Base-by-base conservation (phyloP, 1,140 invertebrate species). In the Bombus waltoni region DNA sequence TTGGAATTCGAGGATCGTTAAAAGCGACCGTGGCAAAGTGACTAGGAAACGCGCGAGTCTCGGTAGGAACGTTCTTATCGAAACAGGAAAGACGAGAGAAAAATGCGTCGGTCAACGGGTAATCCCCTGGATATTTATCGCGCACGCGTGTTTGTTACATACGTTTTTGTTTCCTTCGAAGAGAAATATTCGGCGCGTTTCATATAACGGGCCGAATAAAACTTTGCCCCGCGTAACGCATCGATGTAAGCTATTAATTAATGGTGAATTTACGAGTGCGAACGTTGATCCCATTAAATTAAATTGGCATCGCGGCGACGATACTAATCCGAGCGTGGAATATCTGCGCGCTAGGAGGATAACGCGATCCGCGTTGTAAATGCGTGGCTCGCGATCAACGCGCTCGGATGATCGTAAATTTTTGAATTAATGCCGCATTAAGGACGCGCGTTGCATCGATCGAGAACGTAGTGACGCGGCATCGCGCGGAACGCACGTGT, bases 381-480 rank as follows among this genome's bases (percentile, higher is more conserved):
- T 47, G 38, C 65, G 32, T 25, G 18, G 47, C 38, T 53, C 38
- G 73, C 70, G 57, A 28, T 57, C 11, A 38, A 42, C 71, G 47
- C 40, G 70, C 53, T 35, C 35, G 62, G 80, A 35, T 74, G 76
- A 76, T 85, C 77, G 85, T 42, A 74, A 78, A 90, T 87, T 89
- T 90, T 89, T 89, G 13, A 84, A 74, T 89, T 65, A 78, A 71
- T 65, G 68, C 72, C 57, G 44, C 47, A 83, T 88, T 83, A 89
- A 87, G 73, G 74, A 73, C 77, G 35, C 62, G 66, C 42, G 47
- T 47, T 32, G 18, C 40, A 86, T 85, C 88, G 79, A 90, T 90
- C 88, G 88, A 83, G 78, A 32, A 79, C 47, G 47, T 53, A 38
- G 62, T 75, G 15, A 25, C 40, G 53, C 35, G 32, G 47, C 1